phyloP scores from a whole-genome alignment of 2,113 vertebrate species.

The Candoia aspera region DNA sequence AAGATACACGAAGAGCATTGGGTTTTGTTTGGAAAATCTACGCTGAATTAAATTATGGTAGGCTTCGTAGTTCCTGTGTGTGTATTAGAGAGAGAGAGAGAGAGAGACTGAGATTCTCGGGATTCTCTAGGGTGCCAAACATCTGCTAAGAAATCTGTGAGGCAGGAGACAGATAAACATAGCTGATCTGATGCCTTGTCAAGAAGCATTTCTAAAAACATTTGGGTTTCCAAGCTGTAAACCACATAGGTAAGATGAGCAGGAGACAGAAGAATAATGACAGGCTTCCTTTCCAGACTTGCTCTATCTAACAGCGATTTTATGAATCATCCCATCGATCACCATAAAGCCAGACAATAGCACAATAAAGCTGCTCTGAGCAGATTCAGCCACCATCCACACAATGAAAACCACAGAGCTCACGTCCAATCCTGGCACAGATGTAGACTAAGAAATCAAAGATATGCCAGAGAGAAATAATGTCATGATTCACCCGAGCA shows the following conservation, averaged over 20 bases:
- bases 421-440: neutral
- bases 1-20: neutral
- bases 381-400: neutral
- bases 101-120: neutral
- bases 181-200: neutral
- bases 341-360: conserved; percentile 33
- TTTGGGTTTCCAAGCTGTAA: conserved; percentile 39
- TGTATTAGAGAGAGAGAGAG: too few relatives aligned
- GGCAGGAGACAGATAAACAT: conserved; percentile 28
- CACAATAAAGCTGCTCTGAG: conserved; percentile 9
- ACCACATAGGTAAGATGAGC: conserved; percentile 20
- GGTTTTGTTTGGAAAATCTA: neutral
- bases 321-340: conserved; percentile 46
- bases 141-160: conserved; percentile 9
- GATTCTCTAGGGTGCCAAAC: conserved; percentile 3
- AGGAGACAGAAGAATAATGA: conserved; percentile 28
- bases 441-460: conserved; percentile 31
- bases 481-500: neutral
- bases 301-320: conserved; percentile 42
- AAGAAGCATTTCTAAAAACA: conserved; percentile 25
- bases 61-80: neutral
- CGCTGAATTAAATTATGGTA: neutral
- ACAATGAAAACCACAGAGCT: conserved; percentile 7
- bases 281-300: conserved; percentile 19
- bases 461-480: neutral